phyloP scores from a whole-genome alignment of 2,113 vertebrate species.

The Mystacornis crossleyi region DNA sequence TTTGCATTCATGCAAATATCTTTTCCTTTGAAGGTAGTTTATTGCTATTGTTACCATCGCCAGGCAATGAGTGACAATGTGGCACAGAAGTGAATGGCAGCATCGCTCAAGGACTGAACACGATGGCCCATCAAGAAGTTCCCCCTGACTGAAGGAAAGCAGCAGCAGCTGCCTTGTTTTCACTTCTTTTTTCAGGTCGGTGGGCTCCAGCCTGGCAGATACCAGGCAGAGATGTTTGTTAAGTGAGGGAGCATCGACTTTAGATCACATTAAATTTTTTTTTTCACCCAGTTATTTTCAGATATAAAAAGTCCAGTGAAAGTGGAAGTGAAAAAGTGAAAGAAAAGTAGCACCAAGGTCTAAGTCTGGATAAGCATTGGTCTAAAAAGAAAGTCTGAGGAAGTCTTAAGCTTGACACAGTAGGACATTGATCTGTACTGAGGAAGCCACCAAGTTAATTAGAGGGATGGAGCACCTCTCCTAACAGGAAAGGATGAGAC shows the following conservation, averaged over 20 bases:
- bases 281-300: neutral
- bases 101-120: neutral
- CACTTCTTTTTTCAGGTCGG: neutral
- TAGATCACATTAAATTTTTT: neutral
- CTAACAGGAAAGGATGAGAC: neutral
- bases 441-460: neutral
- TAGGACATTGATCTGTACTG: neutral
- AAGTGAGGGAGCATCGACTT: neutral
- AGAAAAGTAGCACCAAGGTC: neutral
- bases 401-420: neutral
- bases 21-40: neutral
- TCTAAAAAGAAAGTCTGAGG: neutral
- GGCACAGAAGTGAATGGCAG: neutral
- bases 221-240: neutral
- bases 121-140: neutral
- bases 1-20: neutral
- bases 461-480: neutral
- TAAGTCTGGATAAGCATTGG: neutral
- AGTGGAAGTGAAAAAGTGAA: neutral
- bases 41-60: neutral
- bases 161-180: neutral
- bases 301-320: neutral
- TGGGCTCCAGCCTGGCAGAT: neutral
- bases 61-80: neutral
- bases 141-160: neutral